Evolutionary conservation across 2,888 invertebrate species (phyloP).

Genomic region (Microctonus hyperodae): DNA sequence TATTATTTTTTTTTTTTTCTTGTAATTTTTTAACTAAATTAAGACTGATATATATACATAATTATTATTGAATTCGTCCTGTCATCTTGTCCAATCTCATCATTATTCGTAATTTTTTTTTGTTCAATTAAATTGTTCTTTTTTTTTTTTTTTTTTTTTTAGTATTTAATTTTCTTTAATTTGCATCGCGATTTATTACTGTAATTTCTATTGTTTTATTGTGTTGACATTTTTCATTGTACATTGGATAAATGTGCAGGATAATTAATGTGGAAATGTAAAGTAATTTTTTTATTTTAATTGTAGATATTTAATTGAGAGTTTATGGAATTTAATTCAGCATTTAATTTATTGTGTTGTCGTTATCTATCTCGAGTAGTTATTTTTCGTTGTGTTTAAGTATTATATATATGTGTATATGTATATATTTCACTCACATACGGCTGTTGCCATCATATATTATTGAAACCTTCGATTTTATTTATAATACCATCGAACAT

Average conservation of each 20-base stretch:
- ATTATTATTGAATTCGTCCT: slow-evolving; percentile 22
- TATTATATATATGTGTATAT: too few species aligned
- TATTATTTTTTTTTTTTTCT: neutral
- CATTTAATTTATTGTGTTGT: slow-evolving; percentile 17
- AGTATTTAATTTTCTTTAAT: slow-evolving; percentile 3
- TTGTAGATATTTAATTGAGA: neutral
- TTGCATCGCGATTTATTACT: slow-evolving; percentile 4
- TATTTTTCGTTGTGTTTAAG: too few species aligned
- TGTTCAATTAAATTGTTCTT: neutral
- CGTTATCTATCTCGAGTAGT: neutral
- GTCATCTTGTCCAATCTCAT: neutral
- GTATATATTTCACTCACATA: neutral
- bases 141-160: neutral
- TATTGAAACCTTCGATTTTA: neutral
- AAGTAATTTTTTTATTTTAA: neutral
- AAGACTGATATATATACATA: slow-evolving; percentile 21
- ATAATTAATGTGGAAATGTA: slow-evolving; percentile 11
- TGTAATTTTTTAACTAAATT: slow-evolving; percentile 8
- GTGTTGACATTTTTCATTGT: slow-evolving; percentile 3
- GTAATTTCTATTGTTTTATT: slow-evolving; percentile 7
- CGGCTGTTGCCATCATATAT: neutral
- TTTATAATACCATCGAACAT: neutral
- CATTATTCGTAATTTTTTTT: neutral
- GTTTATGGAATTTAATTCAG: neutral
- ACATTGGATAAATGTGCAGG: neutral